Conservation (phyloP, 1,140 invertebrate genomes). For the Hormaphis cornu region DNA sequence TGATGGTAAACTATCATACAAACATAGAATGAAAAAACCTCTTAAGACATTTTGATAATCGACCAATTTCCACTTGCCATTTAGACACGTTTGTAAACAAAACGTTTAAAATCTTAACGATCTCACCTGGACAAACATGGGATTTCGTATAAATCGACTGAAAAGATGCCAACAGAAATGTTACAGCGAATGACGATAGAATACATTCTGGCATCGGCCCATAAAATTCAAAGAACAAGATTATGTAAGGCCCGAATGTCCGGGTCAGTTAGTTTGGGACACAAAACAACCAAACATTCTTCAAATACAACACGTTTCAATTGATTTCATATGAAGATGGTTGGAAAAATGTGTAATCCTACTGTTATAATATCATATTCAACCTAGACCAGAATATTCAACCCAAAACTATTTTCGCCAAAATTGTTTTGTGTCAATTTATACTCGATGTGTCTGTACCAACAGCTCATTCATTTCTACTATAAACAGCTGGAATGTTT, state of each 20-base stretch:
- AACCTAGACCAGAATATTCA: conserved; percentile 1
- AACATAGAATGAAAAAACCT: background rate
- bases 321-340: background rate
- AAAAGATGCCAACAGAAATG: background rate
- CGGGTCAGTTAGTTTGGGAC: background rate
- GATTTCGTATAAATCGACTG: background rate
- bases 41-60: background rate
- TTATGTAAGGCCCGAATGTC: background rate
- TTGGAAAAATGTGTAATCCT: too few species aligned
- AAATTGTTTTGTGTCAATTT: background rate
- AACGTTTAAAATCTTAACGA: background rate
- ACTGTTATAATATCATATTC: too few species aligned
- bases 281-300: background rate
- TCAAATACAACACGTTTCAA: background rate
- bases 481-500: background rate
- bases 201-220: background rate
- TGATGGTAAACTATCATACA: too few species aligned
- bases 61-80: background rate
- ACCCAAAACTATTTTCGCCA: conserved; percentile 6
- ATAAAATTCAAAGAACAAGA: background rate
- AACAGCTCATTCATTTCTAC: background rate
- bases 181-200: background rate
- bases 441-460: background rate
- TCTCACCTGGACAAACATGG: conserved; percentile 9
- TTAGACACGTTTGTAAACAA: background rate